Evolutionary conservation across 2,113 vertebrate genomes (phyloP).

Genomic region (Abramis brama): DNA sequence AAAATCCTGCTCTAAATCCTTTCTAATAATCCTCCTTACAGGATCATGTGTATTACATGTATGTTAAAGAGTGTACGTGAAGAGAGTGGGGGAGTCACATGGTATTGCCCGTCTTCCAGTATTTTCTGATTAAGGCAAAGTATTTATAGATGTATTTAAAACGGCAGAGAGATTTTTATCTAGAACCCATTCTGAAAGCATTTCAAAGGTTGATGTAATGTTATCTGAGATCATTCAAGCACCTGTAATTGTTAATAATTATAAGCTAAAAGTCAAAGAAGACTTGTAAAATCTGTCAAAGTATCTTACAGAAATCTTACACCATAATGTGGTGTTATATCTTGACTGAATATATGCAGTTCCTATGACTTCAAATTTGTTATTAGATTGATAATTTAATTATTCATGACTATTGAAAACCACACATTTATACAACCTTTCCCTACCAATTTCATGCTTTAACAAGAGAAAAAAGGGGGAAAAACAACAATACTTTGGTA

Average conservation of each 20-base stretch:
- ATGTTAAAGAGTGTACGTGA: background rate
- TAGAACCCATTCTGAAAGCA: background rate
- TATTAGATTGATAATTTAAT: background rate
- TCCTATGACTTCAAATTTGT: too few species aligned
- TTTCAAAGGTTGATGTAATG: background rate
- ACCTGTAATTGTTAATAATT: background rate
- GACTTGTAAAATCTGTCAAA: background rate
- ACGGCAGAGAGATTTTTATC: background rate
- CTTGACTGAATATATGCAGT: too few species aligned
- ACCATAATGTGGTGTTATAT: background rate
- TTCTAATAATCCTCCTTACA: slow-evolving; percentile 71
- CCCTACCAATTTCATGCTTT: too few species aligned
- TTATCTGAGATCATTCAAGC: background rate
- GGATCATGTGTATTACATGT: slow-evolving; percentile 60
- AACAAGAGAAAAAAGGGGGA: too few species aligned
- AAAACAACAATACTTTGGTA: too few species aligned
- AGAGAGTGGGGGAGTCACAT: slow-evolving; percentile 8
- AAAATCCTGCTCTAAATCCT: slow-evolving; percentile 70
- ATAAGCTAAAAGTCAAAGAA: background rate
- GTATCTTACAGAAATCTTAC: background rate
- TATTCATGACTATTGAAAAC: background rate
- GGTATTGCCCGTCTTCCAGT: background rate
- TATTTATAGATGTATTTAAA: background rate
- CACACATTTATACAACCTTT: background rate
- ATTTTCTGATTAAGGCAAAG: background rate